Percentiles rank a stretch among this genome's conserved stretches.
Evolutionary conservation across 2,888 invertebrate genomes (phyloP).

Genomic region (Nesidiocoris tenuis): DNA sequence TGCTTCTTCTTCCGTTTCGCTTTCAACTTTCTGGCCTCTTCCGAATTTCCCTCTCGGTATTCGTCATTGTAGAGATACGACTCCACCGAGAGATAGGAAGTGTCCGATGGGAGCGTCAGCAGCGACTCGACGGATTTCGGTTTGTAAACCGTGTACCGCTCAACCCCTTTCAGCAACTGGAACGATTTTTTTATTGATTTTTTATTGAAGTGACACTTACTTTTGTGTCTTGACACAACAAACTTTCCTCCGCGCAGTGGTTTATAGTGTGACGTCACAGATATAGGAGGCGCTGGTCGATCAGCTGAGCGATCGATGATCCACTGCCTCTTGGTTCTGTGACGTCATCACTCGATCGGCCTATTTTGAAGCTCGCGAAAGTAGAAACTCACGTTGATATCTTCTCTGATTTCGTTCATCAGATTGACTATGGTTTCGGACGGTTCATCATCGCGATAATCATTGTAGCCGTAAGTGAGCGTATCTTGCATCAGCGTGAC

Average conservation of each 20-base stretch:
- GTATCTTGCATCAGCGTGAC: constrained; percentile 2
- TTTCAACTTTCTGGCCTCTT: constrained; percentile 26
- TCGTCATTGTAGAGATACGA: constrained; percentile 36
- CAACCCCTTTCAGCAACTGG: constrained; percentile 25
- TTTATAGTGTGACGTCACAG: no score
- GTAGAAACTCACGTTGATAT: constrained; percentile 24
- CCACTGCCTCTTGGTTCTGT: no score
- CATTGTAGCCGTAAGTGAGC: constrained; percentile 33
- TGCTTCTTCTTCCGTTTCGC: constrained; percentile 21
- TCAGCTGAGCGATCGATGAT: no score
- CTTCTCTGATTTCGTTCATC: constrained; percentile 35
- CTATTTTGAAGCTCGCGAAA: no score
- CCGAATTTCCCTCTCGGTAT: constrained; percentile 27
- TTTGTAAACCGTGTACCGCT: constrained; percentile 12
- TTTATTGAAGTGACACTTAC: no score
- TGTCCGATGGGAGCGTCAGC: constrained; percentile 25
- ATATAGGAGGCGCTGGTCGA: no score
- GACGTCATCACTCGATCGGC: no score
- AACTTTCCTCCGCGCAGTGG: no score
- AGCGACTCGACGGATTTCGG: constrained; percentile 30
- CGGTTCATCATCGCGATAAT: constrained; percentile 34
- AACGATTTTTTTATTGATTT: no score
- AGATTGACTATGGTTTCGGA: constrained; percentile 26
- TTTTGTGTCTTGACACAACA: no score
- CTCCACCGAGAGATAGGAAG: constrained; percentile 34